Conservation (phyloP, 2,888 invertebrate species). For the Nomada ferruginata region DNA sequence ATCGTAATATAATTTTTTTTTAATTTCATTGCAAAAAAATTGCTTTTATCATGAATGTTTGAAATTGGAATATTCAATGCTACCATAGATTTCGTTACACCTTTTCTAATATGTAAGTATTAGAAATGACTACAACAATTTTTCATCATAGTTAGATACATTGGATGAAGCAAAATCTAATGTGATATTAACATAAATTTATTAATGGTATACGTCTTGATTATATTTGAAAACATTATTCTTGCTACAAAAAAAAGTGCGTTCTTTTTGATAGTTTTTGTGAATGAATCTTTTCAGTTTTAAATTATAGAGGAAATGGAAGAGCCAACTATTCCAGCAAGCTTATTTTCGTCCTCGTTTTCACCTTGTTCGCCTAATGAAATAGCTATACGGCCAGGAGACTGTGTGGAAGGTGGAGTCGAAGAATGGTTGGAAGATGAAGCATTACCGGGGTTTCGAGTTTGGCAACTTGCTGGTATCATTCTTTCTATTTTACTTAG, state of each 20-base stretch:
- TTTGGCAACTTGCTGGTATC: constrained; percentile 88
- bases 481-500: constrained; percentile 78
- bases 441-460: constrained; percentile 89
- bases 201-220: neutral
- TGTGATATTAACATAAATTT: constrained; percentile 15
- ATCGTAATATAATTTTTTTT: neutral
- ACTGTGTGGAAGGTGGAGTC: constrained; percentile 74
- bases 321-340: constrained; percentile 49
- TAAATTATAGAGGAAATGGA: constrained; percentile 41
- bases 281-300: constrained; percentile 29
- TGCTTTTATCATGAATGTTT: constrained; percentile 9
- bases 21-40: too few relatives aligned
- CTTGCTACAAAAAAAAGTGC: neutral
- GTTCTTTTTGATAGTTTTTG: neutral
- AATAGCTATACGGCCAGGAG: constrained; percentile 70
- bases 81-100: neutral
- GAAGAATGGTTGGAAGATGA: constrained; percentile 90
- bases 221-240: too few relatives aligned
- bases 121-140: neutral
- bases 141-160: constrained; percentile 3
- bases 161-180: neutral
- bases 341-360: constrained; percentile 54
- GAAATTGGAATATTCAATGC: constrained; percentile 17
- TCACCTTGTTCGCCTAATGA: constrained; percentile 74
- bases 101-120: constrained; percentile 41